Conservation (phyloP, 2,888 invertebrate species). For the Cephus nigrinus region DNA sequence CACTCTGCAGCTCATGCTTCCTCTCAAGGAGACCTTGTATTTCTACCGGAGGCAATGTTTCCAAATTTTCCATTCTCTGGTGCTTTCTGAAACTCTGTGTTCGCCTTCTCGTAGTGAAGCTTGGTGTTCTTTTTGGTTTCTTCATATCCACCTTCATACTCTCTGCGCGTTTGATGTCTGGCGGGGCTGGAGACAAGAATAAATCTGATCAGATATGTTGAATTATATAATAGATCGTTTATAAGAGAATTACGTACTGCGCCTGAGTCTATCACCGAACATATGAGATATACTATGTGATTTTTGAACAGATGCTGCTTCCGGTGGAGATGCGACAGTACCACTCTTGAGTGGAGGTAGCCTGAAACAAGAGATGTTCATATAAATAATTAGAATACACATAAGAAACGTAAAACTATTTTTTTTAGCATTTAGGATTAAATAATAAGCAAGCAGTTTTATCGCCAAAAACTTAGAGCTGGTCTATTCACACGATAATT, state of each 20-base stretch:
- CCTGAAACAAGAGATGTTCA: conserved; percentile 24
- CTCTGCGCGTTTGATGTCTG: conserved; percentile 83
- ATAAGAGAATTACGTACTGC: conserved; percentile 58
- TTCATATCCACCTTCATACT: conserved; percentile 87
- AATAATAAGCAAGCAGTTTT: background rate
- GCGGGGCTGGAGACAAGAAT: conserved; percentile 41
- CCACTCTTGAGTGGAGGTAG: conserved; percentile 46
- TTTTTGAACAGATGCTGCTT: conserved; percentile 69
- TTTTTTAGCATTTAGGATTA: background rate
- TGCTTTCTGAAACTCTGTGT: conserved; percentile 88
- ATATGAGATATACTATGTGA: conserved; percentile 72
- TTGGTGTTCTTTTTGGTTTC: conserved; percentile 90
- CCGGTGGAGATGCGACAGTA: conserved; percentile 29
- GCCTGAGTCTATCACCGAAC: conserved; percentile 75
- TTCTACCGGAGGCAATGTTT: conserved; percentile 87
- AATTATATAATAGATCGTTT: background rate
- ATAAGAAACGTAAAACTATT: background rate
- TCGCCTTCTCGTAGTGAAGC: conserved; percentile 91
- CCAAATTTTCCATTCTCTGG: conserved; percentile 70
- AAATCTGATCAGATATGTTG: conserved; percentile 2
- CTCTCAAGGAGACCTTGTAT: conserved; percentile 92
- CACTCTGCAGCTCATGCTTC: conserved; percentile 93
- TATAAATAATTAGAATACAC: conserved; percentile 2
- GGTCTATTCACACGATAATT: background rate
- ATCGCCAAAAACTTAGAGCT: background rate